Evolutionary conservation across 2,888 invertebrate species (phyloP), one percentile per base, ranked within the genome.

Genomic region (Trachelus troglodyta): DNA sequence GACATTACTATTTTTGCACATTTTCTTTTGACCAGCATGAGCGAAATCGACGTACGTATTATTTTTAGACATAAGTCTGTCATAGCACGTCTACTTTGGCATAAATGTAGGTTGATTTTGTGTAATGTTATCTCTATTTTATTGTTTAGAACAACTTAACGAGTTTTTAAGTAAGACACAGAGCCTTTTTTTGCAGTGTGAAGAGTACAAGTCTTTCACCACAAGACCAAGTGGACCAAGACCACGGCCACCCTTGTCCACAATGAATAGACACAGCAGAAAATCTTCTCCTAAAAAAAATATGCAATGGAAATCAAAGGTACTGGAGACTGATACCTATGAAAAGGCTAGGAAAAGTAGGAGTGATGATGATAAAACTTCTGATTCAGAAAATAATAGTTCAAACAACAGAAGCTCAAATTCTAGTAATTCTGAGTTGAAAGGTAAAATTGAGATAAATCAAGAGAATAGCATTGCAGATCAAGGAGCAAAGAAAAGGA

Each of bases 211-310:
- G 33, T 31, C 12, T 34, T 30, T 76, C 75, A 11, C 12, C 30
- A 9, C 9, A 56, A 56, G 23, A 69, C 79, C 80, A 6, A 33
- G 12, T 11, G 34, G 31, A 23, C 81, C 83, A 1, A 69, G 76
- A 3, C 30, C 76, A 6, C 77, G 81, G 1, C 69, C 12, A 23
- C 76, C 83, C 9, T 40, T 82, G 68, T 12, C 69, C 12, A 77
- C 74, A 71, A 81, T 80, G 74, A 31, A 12, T 12, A 56, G 12
- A 11, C 12, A n/a, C 33, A 34, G 33, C 4, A 15, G 12, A 37
- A 0, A 23, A 34, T 3, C 12, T 0, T 74, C 75, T 40, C 76
- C 74, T 1, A 33, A n/a, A 23, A 56, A 23, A 56, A 9, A 56
- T 9, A 23, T 0, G 0, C 23, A 23, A 56, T 56, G 23, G 9